phyloP scores from a whole-genome alignment of 2,113 vertebrate species.

The Nothobranchius furzeri region DNA sequence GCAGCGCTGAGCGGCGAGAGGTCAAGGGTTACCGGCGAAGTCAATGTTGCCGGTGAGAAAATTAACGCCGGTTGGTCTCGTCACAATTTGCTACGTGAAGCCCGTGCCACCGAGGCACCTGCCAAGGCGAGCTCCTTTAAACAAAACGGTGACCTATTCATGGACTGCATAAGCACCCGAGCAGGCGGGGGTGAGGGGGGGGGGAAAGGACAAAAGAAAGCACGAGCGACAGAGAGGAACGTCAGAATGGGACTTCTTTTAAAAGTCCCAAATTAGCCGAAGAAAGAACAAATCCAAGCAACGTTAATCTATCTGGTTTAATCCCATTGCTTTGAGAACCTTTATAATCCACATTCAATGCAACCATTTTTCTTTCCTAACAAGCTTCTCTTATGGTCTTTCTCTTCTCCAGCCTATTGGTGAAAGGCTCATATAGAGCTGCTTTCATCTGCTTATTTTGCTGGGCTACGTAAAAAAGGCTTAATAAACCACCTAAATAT shows the following conservation, averaged over 20 bases:
- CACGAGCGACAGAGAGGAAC: constrained; percentile 61
- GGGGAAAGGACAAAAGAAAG: constrained; percentile 50
- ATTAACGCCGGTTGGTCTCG: constrained; percentile 63
- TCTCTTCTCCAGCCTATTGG: constrained; percentile 49
- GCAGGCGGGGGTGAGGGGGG: constrained; percentile 28
- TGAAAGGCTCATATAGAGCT: constrained; percentile 36
- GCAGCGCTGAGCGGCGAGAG: constrained; percentile 43
- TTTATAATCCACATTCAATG: constrained; percentile 78
- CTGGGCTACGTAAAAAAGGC: constrained; percentile 46
- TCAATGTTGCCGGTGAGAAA: constrained; percentile 64
- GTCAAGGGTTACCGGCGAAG: constrained; percentile 61
- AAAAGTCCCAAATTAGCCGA: constrained; percentile 76
- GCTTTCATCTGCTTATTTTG: constrained; percentile 52
- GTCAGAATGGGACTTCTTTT: constrained; percentile 61
- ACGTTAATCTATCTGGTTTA: constrained; percentile 79
- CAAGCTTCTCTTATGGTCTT: constrained; percentile 68
- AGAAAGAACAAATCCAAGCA: constrained; percentile 72
- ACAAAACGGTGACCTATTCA: constrained; percentile 67
- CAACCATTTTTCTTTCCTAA: constrained; percentile 70
- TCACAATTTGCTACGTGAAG: constrained; percentile 46
- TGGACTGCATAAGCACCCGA: constrained; percentile 63
- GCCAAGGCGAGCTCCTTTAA: constrained; percentile 61
- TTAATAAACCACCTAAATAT: neutral
- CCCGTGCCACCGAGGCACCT: constrained; percentile 58
- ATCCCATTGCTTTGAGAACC: constrained; percentile 75